These are phyloP conservation scores for Meganola albula DNA, from an alignment of 2,888 invertebrate genomes.

Conservation along the genomic window DNA sequence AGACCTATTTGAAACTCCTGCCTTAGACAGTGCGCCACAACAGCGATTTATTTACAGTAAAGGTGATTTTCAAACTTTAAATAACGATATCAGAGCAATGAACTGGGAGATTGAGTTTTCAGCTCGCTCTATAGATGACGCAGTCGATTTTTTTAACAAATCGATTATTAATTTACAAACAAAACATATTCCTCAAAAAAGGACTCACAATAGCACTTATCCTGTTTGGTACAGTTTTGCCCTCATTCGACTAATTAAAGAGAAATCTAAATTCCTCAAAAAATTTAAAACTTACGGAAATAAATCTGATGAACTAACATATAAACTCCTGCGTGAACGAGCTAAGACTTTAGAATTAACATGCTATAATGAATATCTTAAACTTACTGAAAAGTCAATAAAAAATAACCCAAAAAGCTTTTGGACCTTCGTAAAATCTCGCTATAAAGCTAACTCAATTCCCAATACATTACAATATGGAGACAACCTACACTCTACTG, in stretches of 20 bases:
- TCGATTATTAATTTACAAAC: not conserved
- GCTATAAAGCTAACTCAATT: not conserved
- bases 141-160: not conserved
- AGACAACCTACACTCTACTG: not conserved
- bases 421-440: slow-evolving; percentile 2
- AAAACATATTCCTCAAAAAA: not conserved
- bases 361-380: not conserved
- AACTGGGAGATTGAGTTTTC: not conserved
- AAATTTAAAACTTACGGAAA: no score
- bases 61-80: not conserved
- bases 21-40: no score
- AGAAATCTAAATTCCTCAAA: slow-evolving; percentile 2
- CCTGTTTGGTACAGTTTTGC: not conserved
- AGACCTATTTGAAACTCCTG: no score
- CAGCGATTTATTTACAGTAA: no score
- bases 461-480: slow-evolving; percentile 1
- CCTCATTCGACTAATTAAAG: slow-evolving; percentile 1
- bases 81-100: no score
- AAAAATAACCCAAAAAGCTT: slow-evolving; percentile 4
- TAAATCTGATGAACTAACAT: not conserved
- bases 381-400: not conserved
- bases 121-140: not conserved
- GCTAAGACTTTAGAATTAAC: not conserved
- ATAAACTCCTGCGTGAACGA: slow-evolving; percentile 1
- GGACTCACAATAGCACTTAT: not conserved